These are phyloP conservation scores for Halocynthia roretzi DNA, from an alignment of 23 tunicate species.

Conservation along the genomic window DNA sequence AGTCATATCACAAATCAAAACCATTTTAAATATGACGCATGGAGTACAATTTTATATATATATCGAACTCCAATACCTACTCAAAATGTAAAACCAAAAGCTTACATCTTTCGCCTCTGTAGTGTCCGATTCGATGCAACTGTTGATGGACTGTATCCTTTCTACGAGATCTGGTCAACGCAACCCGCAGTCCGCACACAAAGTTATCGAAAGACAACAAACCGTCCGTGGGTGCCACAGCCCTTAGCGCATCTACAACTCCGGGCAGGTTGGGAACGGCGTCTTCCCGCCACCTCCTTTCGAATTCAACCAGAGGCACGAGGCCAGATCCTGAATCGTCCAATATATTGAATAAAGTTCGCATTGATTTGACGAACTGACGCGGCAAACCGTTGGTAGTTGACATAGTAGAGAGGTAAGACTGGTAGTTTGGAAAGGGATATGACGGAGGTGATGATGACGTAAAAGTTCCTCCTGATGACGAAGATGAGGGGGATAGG, in stretches of 20 bases:
- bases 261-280: slow-evolving; percentile 89
- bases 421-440: neutral
- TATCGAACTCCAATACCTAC: no score
- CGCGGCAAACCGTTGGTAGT: slow-evolving; percentile 28
- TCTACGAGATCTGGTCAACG: slow-evolving; percentile 18
- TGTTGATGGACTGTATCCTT: neutral
- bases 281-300: slow-evolving; percentile 73
- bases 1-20: no score
- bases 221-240: slow-evolving; percentile 51
- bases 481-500: slow-evolving; percentile 3
- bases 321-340: slow-evolving; percentile 41
- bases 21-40: no score
- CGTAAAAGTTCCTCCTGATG: neutral
- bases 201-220: slow-evolving; percentile 56
- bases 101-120: no score
- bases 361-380: slow-evolving; percentile 62
- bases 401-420: no score
- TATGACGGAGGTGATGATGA: neutral
- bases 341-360: slow-evolving; percentile 48
- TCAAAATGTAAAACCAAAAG: no score
- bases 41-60: no score
- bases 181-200: slow-evolving; percentile 63
- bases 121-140: no score
- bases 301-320: slow-evolving; percentile 58
- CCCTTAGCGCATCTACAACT: slow-evolving; percentile 44